phyloP scores from a whole-genome alignment of 1,140 invertebrate genomes.

The Bursaphelenchus mucronatus region DNA sequence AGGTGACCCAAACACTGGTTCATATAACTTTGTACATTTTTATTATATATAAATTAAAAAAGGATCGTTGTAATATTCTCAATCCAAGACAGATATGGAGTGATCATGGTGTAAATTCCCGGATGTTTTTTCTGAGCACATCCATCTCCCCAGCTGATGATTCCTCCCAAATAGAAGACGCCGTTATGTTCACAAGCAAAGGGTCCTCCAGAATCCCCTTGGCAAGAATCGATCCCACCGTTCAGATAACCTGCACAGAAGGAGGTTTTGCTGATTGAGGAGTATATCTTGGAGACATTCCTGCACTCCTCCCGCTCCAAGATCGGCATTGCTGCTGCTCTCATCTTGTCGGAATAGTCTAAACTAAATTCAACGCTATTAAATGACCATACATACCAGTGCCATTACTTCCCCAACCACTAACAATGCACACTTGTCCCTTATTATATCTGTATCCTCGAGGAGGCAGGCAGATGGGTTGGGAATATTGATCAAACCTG shows the following conservation, averaged over 20 bases:
- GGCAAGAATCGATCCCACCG: slow-evolving; percentile 24
- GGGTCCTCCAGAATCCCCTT: slow-evolving; percentile 29
- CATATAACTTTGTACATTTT: too few relatives aligned
- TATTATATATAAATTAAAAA: too few relatives aligned
- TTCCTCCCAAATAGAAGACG: slow-evolving; percentile 19
- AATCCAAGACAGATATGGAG: slow-evolving; percentile 28
- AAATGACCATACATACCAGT: slow-evolving; percentile 2
- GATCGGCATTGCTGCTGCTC: slow-evolving; percentile 29
- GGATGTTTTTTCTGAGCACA: slow-evolving; percentile 27
- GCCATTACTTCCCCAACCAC: slow-evolving; percentile 30
- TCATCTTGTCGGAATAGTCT: slow-evolving; percentile 17
- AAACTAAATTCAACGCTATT: background rate
- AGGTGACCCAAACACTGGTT: too few relatives aligned
- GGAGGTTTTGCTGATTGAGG: slow-evolving; percentile 11
- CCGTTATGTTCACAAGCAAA: slow-evolving; percentile 19
- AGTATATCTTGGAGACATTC: slow-evolving; percentile 28
- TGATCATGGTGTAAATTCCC: slow-evolving; percentile 47
- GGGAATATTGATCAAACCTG: slow-evolving; percentile 13
- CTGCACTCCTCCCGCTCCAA: slow-evolving; percentile 19
- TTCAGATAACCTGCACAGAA: slow-evolving; percentile 27
- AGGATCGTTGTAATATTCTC: slow-evolving; percentile 16
- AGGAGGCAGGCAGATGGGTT: slow-evolving; percentile 30
- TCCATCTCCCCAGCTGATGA: slow-evolving; percentile 19
- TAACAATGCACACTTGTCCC: slow-evolving; percentile 32
- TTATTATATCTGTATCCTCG: slow-evolving; percentile 18